Evolutionary conservation across 2,888 invertebrate species (phyloP).

Genomic region (Lapara coniferarum): DNA sequence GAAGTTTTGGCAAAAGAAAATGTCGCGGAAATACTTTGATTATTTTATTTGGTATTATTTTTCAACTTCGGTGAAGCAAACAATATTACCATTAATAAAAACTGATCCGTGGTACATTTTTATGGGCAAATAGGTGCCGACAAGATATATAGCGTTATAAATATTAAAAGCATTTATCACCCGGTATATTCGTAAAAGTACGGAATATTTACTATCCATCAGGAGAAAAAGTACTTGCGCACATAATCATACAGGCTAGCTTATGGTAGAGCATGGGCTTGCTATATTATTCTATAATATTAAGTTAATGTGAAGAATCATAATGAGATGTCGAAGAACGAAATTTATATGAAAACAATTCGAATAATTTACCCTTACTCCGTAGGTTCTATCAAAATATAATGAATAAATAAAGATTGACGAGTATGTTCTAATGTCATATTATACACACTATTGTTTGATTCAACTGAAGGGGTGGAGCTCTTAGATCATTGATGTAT

Average conservation of each 20-base stretch:
- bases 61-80: neutral
- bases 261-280: neutral
- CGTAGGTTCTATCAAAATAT: too few species aligned
- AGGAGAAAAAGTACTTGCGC: neutral
- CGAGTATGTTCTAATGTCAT: too few species aligned
- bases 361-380: too few species aligned
- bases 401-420: too few species aligned
- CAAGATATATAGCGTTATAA: constrained; percentile 14
- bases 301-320: neutral
- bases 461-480: neutral
- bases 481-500: too few species aligned
- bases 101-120: neutral
- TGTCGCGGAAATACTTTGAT: neutral
- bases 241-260: neutral
- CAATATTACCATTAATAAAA: neutral
- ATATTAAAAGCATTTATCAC: constrained; percentile 17
- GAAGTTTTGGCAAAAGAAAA: neutral
- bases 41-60: neutral
- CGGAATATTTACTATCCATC: constrained; percentile 15
- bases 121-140: constrained; percentile 17
- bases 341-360: too few species aligned
- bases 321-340: too few species aligned
- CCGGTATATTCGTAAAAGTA: neutral
- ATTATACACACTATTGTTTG: too few species aligned
- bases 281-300: neutral